These are phyloP conservation scores for Arvicanthis niloticus DNA, from an alignment of 2,113 vertebrate species.

Conservation along the genomic window DNA sequence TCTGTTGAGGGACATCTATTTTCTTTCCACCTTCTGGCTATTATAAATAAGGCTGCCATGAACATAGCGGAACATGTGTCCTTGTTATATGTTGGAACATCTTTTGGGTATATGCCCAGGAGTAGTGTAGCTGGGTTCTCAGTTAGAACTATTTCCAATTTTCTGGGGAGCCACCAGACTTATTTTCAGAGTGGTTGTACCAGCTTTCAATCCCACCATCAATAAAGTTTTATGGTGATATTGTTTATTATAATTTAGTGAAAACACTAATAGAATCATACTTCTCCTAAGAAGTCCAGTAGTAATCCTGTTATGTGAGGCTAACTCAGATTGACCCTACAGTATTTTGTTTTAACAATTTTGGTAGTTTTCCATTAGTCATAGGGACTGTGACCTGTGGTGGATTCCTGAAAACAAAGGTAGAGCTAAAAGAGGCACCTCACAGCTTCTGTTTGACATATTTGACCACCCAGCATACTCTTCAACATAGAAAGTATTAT, in stretches of 20 bases:
- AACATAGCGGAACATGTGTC: too few relatives aligned
- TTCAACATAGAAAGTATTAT: neutral
- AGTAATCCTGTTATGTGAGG: neutral
- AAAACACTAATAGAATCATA: neutral
- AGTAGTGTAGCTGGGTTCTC: too few relatives aligned
- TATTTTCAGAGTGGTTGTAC: too few relatives aligned
- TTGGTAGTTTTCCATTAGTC: neutral
- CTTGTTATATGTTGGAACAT: too few relatives aligned
- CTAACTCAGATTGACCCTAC: neutral
- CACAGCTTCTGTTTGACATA: neutral
- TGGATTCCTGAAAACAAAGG: neutral
- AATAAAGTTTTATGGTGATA: neutral
- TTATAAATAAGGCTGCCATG: too few relatives aligned
- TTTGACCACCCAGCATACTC: neutral
- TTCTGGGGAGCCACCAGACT: too few relatives aligned
- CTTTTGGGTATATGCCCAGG: too few relatives aligned
- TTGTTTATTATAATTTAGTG: neutral
- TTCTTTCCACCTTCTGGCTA: too few relatives aligned
- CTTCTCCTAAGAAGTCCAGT: neutral
- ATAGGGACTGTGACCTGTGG: neutral
- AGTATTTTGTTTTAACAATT: neutral
- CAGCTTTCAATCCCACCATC: too few relatives aligned
- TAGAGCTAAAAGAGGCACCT: neutral
- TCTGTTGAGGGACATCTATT: too few relatives aligned
- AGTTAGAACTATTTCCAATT: too few relatives aligned